Percentiles rank a stretch among this genome's conserved stretches.
These are phyloP conservation scores for Syngnathus floridae DNA, from an alignment of 2,113 vertebrate genomes.

Conservation along the genomic window DNA sequence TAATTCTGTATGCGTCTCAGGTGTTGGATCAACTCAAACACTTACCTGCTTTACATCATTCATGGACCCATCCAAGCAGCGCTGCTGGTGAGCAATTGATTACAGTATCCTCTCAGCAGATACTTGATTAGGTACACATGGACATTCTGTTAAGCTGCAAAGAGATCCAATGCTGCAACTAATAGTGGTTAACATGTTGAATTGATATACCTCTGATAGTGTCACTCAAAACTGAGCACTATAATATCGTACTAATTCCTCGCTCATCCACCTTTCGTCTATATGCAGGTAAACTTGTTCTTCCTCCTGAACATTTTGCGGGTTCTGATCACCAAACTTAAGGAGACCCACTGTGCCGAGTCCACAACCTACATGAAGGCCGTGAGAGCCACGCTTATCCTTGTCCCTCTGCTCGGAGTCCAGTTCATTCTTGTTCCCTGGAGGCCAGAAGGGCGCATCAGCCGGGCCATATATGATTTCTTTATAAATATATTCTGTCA, in stretches of 20 bases:
- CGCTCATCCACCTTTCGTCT: background rate
- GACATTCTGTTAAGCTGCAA: background rate
- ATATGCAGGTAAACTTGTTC: conserved; percentile 70
- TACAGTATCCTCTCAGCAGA: background rate
- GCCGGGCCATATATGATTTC: conserved; percentile 56
- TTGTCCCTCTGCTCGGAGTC: conserved; percentile 72
- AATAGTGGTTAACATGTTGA: background rate
- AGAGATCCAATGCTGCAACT: background rate
- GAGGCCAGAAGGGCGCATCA: conserved; percentile 47
- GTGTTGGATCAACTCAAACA: conserved; percentile 87
- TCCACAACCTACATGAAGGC: conserved; percentile 74
- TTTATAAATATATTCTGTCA: conserved; percentile 60
- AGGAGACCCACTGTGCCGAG: conserved; percentile 68
- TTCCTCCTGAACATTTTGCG: conserved; percentile 77
- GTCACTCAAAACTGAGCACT: background rate
- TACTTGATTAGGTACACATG: background rate
- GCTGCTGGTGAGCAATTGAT: conserved; percentile 74
- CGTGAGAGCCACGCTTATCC: conserved; percentile 73
- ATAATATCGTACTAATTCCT: background rate
- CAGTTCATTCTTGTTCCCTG: conserved; percentile 69
- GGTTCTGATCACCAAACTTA: conserved; percentile 75
- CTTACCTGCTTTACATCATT: conserved; percentile 84
- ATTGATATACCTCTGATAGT: background rate
- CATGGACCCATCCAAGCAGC: conserved; percentile 90
- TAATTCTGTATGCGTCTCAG: conserved; percentile 58